Percentiles rank a stretch among this genome's conserved stretches.
Conservation (phyloP, 2,113 vertebrate genomes). For the Catharus bicknelli region DNA sequence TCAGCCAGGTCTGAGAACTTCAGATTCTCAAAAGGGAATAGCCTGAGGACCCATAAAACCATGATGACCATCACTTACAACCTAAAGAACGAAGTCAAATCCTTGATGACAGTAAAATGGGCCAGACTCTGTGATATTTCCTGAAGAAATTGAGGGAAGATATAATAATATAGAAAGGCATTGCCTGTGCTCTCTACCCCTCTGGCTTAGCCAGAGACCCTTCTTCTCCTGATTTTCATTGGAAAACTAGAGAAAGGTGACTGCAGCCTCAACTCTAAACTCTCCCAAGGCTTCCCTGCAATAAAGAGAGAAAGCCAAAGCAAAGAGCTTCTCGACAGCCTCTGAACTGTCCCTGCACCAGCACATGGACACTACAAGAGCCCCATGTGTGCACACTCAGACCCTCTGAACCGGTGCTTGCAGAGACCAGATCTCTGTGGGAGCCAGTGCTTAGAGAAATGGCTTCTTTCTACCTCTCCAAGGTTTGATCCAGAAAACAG, state of each 20-base stretch:
- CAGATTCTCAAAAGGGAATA: not conserved
- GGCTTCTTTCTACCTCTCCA: not conserved
- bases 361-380: not conserved
- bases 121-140: not conserved
- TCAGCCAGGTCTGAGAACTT: not conserved
- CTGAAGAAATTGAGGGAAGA: not conserved
- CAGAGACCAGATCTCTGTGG: not conserved
- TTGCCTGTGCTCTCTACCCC: not conserved
- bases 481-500: not conserved
- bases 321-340: not conserved
- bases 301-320: not conserved
- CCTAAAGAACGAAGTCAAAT: not conserved
- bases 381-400: fast-evolving
- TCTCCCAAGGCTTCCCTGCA: not conserved
- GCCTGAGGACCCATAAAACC: not conserved
- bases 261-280: not conserved
- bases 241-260: not conserved
- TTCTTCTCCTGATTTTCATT: not conserved
- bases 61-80: not conserved
- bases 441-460: not conserved
- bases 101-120: not conserved
- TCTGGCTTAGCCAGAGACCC: not conserved
- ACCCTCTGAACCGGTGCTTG: not conserved
- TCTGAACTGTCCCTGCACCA: not conserved
- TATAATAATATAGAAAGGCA: not conserved